Evolutionary conservation across 1,140 invertebrate species (phyloP), one percentile per base, ranked within the genome.

Genomic region (Cotesia vestalis): DNA sequence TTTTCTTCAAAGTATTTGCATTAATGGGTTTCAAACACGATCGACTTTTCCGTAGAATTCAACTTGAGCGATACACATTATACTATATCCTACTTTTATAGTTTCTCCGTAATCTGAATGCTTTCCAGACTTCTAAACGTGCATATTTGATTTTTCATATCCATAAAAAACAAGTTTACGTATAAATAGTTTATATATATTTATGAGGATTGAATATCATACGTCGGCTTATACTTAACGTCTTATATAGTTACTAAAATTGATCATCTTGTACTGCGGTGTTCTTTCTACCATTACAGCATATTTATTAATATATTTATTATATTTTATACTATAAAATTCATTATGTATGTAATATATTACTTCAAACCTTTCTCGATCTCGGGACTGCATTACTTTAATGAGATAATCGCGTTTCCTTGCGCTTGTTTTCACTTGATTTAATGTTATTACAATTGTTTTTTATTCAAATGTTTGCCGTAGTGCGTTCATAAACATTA

Each of bases 71-170:
- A 46, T 40, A 40, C 8, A 55, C 62, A 57, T 46, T 46, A 46
- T 46, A 27, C 27, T 27, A 27, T 27, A 27, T 27, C 1, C 27
- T 35, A 52, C 59, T 52, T 72, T 72, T 72, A 66, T 60, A 27
- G 63, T 46, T 17, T n/a, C 20, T 40, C 36, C 69, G 62, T 71
- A 62, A 71, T 62, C 14, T 40, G 63, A 72, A 40, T 72, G 14
- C 4, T 55, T 72, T 17, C 40, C 4, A 46, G 6, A 8, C 11
- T 9, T 46, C 40, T 46, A 46, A 46, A 46, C 5, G 11, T 46
- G 27, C 40, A 46, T 46, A 5, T 46, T 8, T 4, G 38, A 40
- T 9, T 40, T 6, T 46, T 9, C 5, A 46, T 11, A 27, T 27
- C 27, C 27, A 27, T 27, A 27, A 27, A 27, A 27, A 27, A 46